A percentile compares a stretch with the other conserved stretches of the same genome.
These are phyloP conservation scores for Acropternis orthonyx DNA, from an alignment of 2,797 vertebrate genomes.

Conservation along the genomic window DNA sequence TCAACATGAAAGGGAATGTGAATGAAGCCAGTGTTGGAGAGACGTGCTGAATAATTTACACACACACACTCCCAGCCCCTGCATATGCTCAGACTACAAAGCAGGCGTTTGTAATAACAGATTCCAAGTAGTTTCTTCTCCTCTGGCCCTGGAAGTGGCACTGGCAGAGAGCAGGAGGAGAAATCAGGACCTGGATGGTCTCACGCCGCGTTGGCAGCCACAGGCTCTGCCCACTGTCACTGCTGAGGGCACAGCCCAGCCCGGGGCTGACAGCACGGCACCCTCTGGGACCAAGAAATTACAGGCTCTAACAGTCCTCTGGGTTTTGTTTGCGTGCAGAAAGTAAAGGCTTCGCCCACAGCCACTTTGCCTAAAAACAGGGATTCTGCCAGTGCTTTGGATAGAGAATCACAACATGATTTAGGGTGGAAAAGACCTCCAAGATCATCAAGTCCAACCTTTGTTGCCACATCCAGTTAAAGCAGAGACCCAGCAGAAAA, in stretches of 20 bases:
- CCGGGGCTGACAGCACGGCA: background rate
- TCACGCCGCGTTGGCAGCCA: background rate
- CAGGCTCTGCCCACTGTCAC: background rate
- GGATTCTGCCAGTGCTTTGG: background rate
- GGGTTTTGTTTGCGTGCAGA: background rate
- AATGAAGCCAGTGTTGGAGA: background rate
- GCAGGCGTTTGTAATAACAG: background rate
- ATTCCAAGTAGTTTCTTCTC: background rate
- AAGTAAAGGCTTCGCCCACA: background rate
- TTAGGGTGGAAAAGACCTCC: background rate
- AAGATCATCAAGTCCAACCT: background rate
- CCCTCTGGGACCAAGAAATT: background rate
- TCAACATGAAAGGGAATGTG: background rate
- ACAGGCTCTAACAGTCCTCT: background rate
- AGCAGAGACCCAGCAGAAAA: background rate
- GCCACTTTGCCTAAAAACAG: background rate
- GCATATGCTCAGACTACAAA: constrained; percentile 25
- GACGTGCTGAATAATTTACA: constrained; percentile 58
- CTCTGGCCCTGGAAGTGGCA: background rate
- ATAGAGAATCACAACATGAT: background rate
- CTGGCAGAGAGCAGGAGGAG: background rate
- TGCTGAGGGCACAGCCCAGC: background rate
- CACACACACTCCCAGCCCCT: background rate
- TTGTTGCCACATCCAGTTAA: background rate
- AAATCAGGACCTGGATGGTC: background rate